These are phyloP conservation scores for Petrolisthes cinctipes DNA, from an alignment of 2,888 invertebrate species.

Conservation along the genomic window DNA sequence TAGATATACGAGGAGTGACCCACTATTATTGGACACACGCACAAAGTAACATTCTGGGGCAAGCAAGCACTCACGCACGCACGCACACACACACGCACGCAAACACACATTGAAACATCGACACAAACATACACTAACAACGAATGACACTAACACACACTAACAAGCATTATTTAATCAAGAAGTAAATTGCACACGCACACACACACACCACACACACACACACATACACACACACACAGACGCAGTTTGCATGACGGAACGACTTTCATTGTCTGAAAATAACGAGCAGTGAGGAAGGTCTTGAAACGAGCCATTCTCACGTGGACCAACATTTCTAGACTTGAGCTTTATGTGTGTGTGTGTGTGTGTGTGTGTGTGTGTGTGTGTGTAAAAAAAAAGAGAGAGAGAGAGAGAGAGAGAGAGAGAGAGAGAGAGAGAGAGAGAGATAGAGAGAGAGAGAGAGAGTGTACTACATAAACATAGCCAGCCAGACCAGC, in stretches of 20 bases:
- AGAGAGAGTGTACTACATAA: too few species aligned
- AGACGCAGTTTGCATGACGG: not conserved
- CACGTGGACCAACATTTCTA: not conserved
- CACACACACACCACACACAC: constrained; percentile 9
- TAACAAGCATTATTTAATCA: not conserved
- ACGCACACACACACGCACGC: constrained; percentile 3
- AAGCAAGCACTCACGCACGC: constrained; percentile 6
- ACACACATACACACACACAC: constrained; percentile 14
- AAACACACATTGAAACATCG: constrained; percentile 20
- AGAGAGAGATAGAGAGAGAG: too few species aligned
- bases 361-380: not conserved
- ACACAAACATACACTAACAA: constrained; percentile 18
- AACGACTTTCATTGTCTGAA: constrained; percentile 13
- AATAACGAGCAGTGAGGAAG: constrained; percentile 9
- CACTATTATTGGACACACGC: not conserved
- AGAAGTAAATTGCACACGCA: not conserved
- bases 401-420: not conserved
- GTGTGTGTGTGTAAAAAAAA: not conserved
- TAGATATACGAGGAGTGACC: too few species aligned
- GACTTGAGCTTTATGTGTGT: not conserved
- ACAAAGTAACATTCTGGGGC: constrained; percentile 14
- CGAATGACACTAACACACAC: not conserved
- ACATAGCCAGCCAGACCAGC: too few species aligned
- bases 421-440: not conserved
- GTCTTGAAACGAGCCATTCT: constrained; percentile 6